These are phyloP conservation scores for Tribolium madens DNA, from an alignment of 1,140 invertebrate species.

Conservation along the genomic window DNA sequence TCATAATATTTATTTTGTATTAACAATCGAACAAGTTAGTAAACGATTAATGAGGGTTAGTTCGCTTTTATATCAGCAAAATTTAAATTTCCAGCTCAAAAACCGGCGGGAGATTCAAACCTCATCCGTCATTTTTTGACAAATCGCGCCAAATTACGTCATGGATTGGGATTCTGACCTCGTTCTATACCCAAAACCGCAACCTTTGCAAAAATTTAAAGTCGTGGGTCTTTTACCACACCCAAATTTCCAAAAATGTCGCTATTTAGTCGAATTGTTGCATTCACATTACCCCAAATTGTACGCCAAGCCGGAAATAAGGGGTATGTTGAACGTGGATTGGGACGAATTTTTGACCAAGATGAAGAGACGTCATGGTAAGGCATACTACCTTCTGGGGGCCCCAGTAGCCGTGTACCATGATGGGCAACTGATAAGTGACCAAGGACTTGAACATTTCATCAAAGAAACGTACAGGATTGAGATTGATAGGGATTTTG, in stretches of 20 bases:
- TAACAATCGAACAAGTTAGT: slow-evolving; percentile 11
- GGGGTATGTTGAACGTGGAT: slow-evolving; percentile 59
- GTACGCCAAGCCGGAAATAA: slow-evolving; percentile 55
- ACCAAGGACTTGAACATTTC: slow-evolving; percentile 64
- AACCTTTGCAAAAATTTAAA: slow-evolving; percentile 47
- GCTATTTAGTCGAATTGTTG: slow-evolving; percentile 52
- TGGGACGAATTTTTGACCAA: slow-evolving; percentile 60
- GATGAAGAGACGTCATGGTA: slow-evolving; percentile 42
- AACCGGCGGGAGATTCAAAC: too few relatives aligned
- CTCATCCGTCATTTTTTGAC: not conserved
- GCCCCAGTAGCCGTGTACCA: slow-evolving; percentile 63
- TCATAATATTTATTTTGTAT: slow-evolving; percentile 30
- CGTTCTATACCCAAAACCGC: not conserved
- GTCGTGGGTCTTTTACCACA: slow-evolving; percentile 54
- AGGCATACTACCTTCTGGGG: slow-evolving; percentile 50
- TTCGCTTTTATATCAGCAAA: not conserved
- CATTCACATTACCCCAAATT: slow-evolving; percentile 54
- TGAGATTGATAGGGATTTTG: slow-evolving; percentile 64
- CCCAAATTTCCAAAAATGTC: slow-evolving; percentile 59
- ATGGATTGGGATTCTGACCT: not conserved
- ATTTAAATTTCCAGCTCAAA: too few relatives aligned
- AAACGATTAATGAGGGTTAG: slow-evolving; percentile 19
- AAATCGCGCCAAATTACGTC: not conserved
- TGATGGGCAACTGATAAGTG: slow-evolving; percentile 66
- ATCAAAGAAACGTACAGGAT: slow-evolving; percentile 64